phyloP scores from a whole-genome alignment of 1,140 invertebrate genomes.

The Trichonephila inaurata region DNA sequence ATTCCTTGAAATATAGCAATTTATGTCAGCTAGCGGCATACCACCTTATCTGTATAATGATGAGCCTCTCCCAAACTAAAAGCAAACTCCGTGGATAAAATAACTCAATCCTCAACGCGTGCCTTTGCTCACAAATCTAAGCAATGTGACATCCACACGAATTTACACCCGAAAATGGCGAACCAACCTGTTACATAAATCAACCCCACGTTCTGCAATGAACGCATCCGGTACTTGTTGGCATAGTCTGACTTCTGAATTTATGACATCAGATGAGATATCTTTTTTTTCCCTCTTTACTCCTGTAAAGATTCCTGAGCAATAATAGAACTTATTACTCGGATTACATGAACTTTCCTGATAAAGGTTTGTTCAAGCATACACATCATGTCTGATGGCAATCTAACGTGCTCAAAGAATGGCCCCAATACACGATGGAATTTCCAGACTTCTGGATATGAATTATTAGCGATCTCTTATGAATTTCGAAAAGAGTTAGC shows the following conservation, averaged over 20 bases:
- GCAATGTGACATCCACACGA: conserved; percentile 35
- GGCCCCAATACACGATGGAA: too few species aligned
- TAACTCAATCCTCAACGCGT: conserved; percentile 38
- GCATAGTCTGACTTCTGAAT: conserved; percentile 2
- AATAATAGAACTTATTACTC: neutral
- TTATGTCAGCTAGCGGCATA: neutral
- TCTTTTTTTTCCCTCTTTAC: neutral
- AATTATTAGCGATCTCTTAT: neutral
- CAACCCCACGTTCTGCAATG: conserved; percentile 46
- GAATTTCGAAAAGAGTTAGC: too few species aligned
- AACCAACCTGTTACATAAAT: conserved; percentile 55
- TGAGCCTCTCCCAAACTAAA: conserved; percentile 11
- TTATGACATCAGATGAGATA: conserved; percentile 22
- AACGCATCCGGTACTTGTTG: conserved; percentile 27
- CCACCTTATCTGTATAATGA: neutral
- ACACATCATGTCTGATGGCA: neutral
- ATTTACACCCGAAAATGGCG: conserved; percentile 40
- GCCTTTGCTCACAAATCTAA: conserved; percentile 26
- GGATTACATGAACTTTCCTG: neutral
- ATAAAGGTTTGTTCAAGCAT: neutral
- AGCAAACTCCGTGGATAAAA: neutral
- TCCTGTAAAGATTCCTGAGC: neutral
- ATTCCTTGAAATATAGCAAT: neutral
- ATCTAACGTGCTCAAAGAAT: neutral
- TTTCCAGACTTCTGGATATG: neutral